Base-by-base conservation (phyloP, 2,888 invertebrate genomes). In the Lasioglossum leucozonium region DNA sequence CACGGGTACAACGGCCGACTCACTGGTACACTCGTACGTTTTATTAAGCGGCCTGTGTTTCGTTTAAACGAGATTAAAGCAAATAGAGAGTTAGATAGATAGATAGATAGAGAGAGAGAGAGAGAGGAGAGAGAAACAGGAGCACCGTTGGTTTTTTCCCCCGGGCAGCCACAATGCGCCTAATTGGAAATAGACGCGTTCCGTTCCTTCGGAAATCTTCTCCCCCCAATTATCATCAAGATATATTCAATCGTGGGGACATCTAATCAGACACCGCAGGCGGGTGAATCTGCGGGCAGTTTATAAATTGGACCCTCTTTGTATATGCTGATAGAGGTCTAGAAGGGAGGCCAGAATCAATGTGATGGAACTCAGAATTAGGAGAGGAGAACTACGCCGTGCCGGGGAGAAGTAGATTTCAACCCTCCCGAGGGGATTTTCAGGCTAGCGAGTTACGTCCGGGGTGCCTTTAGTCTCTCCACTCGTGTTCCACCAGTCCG, bases 311-410 rank as follows among this genome's bases (percentile, higher is more conserved):
- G 82, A 88, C 87, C 82, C 81, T 78, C 65, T 74, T 88, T 77
- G 78, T 84, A 77, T 72, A 84, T 80, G 84, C 84, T 84, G 86
- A 90, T 90, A 82, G 88, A 86, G 86, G 86, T 79, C 77, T 79
- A 67, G 83, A 77, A 84, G 73, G 80, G 81, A 81, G 71, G 72
- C 62, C 79, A 37, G 83, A 83, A 88, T 85, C 82, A 77, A 83
- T 87, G 83, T 55, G 86, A 86, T 85, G 88, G 85, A 90, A 86
- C 88, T 90, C 82, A 65, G 77, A 90, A 90, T 90, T 90, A 90
- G 84, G 67, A 88, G 86, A 79, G 80, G 85, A 81, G 85, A 81
- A 62, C 81, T 72, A 42, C 79, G 82, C 42, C 58, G 40, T 74
- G 79, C 44, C 26, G 77, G 84, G 76, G 77, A 69, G 90, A 88